Percentiles rank a stretch among this genome's conserved stretches.
These are phyloP conservation scores for Syrista parreyssii DNA, from an alignment of 2,888 invertebrate species.

Conservation along the genomic window DNA sequence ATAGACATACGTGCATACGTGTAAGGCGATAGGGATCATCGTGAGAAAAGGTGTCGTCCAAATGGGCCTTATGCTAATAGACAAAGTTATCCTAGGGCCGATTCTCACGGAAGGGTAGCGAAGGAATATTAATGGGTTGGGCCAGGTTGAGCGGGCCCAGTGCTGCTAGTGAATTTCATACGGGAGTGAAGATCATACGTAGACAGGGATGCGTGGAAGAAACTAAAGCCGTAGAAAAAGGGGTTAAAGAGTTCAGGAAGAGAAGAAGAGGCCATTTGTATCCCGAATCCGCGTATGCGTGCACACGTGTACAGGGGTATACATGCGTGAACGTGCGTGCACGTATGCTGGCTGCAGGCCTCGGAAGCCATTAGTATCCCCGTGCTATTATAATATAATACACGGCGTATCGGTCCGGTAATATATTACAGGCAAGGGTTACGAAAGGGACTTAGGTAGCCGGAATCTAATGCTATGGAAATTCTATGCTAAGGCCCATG, in stretches of 20 bases:
- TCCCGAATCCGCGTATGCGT: constrained; percentile 34
- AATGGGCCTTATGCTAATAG: constrained; percentile 48
- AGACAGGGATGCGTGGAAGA: neutral
- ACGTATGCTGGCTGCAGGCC: constrained; percentile 7
- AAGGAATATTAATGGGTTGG: constrained; percentile 29
- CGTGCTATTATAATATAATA: constrained; percentile 53
- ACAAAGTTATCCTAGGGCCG: constrained; percentile 33
- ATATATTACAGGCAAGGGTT: constrained; percentile 50
- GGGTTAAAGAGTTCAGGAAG: neutral
- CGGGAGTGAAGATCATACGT: neutral
- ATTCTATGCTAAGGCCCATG: constrained; percentile 35
- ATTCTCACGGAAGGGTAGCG: constrained; percentile 38
- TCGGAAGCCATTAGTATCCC: constrained; percentile 51
- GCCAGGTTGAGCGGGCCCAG: neutral
- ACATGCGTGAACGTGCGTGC: constrained; percentile 2
- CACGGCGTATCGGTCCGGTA: constrained; percentile 43
- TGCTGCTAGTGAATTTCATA: neutral
- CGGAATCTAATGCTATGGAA: constrained; percentile 46
- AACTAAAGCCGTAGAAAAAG: neutral
- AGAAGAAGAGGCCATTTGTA: constrained; percentile 45
- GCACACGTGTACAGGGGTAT: constrained; percentile 24
- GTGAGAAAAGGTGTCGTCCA: constrained; percentile 40
- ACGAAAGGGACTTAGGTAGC: constrained; percentile 23
- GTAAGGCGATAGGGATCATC: constrained; percentile 11
- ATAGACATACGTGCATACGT: neutral